These are phyloP conservation scores for Tiliqua scincoides DNA, from an alignment of 2,113 vertebrate species.

Conservation along the genomic window DNA sequence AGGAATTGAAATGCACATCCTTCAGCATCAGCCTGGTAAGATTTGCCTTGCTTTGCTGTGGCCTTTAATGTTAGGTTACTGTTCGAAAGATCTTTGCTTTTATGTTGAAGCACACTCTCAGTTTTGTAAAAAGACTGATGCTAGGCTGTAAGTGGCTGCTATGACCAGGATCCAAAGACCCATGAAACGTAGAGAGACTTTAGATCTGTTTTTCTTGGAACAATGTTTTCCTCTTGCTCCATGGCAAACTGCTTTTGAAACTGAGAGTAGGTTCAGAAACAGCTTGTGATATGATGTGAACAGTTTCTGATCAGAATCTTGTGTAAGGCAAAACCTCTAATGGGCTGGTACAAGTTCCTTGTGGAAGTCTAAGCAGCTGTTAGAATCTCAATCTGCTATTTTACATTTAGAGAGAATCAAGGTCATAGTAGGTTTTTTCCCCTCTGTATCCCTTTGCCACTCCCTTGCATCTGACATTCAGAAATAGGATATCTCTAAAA, in stretches of 20 bases:
- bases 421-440: not conserved
- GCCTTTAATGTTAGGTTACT: not conserved
- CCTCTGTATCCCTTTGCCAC: no score
- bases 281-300: not conserved
- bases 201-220: not conserved
- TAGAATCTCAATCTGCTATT: not conserved
- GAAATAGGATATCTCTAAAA: no score
- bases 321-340: not conserved
- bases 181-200: not conserved
- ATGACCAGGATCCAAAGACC: not conserved
- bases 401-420: not conserved
- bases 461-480: no score
- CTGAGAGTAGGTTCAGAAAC: not conserved
- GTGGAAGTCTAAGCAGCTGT: not conserved
- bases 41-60: slow-evolving; percentile 8
- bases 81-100: not conserved
- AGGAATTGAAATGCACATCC: slow-evolving; percentile 85
- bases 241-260: not conserved
- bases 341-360: not conserved
- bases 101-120: not conserved
- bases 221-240: not conserved
- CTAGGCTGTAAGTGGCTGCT: not conserved
- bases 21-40: slow-evolving; percentile 86
- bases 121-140: not conserved
- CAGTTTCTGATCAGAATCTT: not conserved